Evolutionary conservation across 2,797 vertebrate genomes (phyloP).

Genomic region (Macrochelys suwanniensis): DNA sequence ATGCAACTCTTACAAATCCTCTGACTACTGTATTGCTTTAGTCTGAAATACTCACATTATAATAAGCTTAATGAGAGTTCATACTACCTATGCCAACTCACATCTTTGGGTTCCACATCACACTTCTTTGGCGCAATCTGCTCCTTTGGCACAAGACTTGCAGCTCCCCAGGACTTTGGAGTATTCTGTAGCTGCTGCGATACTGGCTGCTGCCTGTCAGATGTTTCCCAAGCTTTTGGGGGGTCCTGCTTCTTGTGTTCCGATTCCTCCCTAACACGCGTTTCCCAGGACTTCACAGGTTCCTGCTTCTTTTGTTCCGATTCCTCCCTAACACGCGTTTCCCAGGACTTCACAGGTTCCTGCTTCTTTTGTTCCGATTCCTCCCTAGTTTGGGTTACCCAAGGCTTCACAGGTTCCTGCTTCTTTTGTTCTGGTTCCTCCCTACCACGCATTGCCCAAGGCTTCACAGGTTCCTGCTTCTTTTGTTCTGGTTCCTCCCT

Average conservation of each 20-base stretch:
- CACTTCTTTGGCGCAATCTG: constrained; percentile 80
- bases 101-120: constrained; percentile 86
- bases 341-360: constrained; percentile 48
- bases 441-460: constrained; percentile 17
- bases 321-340: constrained; percentile 6
- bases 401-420: constrained; percentile 70
- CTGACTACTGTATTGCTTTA: not conserved
- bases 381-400: constrained; percentile 77
- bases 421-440: constrained; percentile 42
- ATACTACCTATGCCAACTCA: constrained; percentile 80
- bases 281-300: constrained; percentile 47
- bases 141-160: constrained; percentile 85
- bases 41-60: constrained; percentile 10
- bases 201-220: constrained; percentile 74
- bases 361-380: constrained; percentile 38
- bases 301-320: constrained; percentile 32
- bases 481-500: constrained; percentile 80
- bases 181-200: constrained; percentile 70
- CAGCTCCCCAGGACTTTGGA: constrained; percentile 87
- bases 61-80: constrained; percentile 52
- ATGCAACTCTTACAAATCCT: not conserved
- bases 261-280: constrained; percentile 4
- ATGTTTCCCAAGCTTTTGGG: constrained; percentile 86
- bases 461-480: constrained; percentile 48
- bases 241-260: constrained; percentile 72